phyloP scores from a whole-genome alignment of 2,113 vertebrate genomes.

The Eptesicus fuscus region DNA sequence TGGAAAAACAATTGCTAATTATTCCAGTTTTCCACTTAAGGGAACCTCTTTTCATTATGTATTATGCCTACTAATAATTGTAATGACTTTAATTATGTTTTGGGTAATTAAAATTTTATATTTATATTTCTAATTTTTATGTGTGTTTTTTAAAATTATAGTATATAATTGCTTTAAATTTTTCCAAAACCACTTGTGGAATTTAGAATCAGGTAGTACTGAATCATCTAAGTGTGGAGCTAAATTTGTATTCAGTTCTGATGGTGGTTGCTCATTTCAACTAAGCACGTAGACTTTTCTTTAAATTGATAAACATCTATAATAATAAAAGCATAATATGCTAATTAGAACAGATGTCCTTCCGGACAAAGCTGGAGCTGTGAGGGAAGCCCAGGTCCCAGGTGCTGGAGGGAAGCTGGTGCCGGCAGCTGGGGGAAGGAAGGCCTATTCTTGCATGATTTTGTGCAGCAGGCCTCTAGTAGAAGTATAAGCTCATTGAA shows the following conservation, averaged over 20 bases:
- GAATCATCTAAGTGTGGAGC: background rate
- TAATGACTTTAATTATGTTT: background rate
- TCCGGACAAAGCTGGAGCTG: no score
- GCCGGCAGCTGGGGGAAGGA: no score
- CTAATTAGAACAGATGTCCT: no score
- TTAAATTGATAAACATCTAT: background rate
- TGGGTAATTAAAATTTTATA: background rate
- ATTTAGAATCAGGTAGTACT: background rate
- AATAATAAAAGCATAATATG: no score
- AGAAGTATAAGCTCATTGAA: background rate
- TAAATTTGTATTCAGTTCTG: constrained; percentile 3
- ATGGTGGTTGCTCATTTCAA: background rate
- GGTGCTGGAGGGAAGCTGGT: no score
- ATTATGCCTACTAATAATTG: background rate
- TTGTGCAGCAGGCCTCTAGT: no score
- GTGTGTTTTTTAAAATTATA: background rate
- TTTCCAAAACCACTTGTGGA: constrained; percentile 11
- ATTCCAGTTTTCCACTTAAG: background rate
- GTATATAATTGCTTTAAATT: background rate
- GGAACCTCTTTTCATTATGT: background rate
- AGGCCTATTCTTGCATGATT: no score
- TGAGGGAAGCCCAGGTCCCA: no score
- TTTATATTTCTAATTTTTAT: constrained; percentile 15
- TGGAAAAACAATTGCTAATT: constrained; percentile 12
- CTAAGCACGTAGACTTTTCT: background rate